These are phyloP conservation scores for Perdita meconis DNA, from an alignment of 2,888 invertebrate species.

Conservation along the genomic window DNA sequence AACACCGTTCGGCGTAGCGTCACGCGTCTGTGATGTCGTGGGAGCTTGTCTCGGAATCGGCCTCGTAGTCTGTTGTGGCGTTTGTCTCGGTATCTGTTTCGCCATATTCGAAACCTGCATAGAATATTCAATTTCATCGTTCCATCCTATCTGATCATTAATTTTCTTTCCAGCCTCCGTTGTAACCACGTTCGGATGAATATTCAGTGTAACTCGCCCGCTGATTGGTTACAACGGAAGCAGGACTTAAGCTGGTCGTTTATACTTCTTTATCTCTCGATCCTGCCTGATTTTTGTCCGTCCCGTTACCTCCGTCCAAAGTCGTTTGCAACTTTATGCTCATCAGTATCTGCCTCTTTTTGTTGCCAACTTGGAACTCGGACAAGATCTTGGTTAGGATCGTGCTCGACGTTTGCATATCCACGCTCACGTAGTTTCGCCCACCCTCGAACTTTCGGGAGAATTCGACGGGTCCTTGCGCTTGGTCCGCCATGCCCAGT, in stretches of 20 bases:
- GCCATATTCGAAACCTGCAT: not conserved
- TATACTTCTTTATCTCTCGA: constrained; percentile 1
- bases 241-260: constrained; percentile 8
- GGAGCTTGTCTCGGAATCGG: no score
- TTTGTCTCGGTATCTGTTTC: not conserved
- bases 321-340: constrained; percentile 54
- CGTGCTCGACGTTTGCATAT: constrained; percentile 61
- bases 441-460: constrained; percentile 9
- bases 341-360: constrained; percentile 51
- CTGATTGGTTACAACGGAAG: constrained; percentile 33
- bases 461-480: not conserved
- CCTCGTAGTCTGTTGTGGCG: no score
- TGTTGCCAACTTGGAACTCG: constrained; percentile 44
- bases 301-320: constrained; percentile 1
- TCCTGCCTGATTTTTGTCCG: not conserved
- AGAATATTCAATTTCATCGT: constrained; percentile 39
- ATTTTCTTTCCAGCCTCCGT: constrained; percentile 17
- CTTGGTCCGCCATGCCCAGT: constrained; percentile 11
- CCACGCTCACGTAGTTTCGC: constrained; percentile 45
- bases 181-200: constrained; percentile 33
- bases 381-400: constrained; percentile 61
- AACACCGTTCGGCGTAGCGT: not conserved
- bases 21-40: not conserved
- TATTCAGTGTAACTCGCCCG: constrained; percentile 24
- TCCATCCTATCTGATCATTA: constrained; percentile 18